Evolutionary conservation across 1,140 invertebrate genomes (phyloP).

Genomic region (Tetragonula clypearis): DNA sequence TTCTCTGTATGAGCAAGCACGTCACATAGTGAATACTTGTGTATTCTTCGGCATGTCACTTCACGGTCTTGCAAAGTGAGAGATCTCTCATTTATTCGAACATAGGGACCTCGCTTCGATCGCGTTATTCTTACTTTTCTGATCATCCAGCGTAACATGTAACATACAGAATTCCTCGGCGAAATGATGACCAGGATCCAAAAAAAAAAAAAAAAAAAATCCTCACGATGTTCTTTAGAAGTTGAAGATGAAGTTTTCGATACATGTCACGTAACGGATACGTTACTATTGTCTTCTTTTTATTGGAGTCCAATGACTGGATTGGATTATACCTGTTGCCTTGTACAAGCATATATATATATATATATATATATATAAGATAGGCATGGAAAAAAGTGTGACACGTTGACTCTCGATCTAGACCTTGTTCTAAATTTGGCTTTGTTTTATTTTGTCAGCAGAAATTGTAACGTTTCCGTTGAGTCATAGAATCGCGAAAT

Average conservation of each 20-base stretch:
- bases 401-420: slow-evolving; percentile 48
- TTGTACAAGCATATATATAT: background rate
- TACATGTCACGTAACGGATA: background rate
- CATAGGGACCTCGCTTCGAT: background rate
- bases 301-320: background rate
- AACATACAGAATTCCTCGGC: background rate
- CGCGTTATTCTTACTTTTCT: background rate
- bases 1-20: background rate
- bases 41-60: background rate
- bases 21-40: background rate
- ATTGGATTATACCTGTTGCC: background rate
- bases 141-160: background rate
- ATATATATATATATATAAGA: background rate
- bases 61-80: background rate
- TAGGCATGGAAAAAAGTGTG: background rate
- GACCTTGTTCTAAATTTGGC: slow-evolving; percentile 42
- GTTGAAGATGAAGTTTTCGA: background rate
- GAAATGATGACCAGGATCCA: too few relatives aligned
- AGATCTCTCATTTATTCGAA: background rate
- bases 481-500: background rate
- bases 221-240: background rate
- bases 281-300: background rate
- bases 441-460: slow-evolving; percentile 8
- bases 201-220: too few relatives aligned
- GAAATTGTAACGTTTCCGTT: background rate